Percentiles rank a stretch among this genome's conserved stretches.
Evolutionary conservation across 30 jellyfish, hydroid and myxozoan genomes (phyloP).

Genomic region (Aurelia aurita): DNA sequence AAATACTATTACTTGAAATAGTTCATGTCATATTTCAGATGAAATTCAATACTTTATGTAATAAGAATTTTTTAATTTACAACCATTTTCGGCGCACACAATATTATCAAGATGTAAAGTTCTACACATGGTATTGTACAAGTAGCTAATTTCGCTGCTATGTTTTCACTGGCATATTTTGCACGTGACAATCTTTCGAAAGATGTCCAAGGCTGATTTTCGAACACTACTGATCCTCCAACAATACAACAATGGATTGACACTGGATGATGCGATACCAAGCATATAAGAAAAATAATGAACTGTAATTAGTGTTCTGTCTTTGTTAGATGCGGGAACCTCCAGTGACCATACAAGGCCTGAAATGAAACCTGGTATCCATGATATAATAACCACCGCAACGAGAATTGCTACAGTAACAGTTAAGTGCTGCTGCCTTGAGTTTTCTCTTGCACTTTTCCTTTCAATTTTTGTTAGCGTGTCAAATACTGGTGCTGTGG

Average conservation of each 20-base stretch:
- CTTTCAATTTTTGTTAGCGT: no score
- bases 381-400: background rate
- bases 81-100: no score
- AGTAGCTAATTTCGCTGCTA: no score
- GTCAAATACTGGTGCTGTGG: background rate
- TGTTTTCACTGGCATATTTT: no score
- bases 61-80: no score
- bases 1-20: no score
- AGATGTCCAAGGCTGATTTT: background rate
- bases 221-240: background rate
- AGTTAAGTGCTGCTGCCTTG: background rate
- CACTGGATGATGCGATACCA: background rate
- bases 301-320: background rate
- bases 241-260: slow-evolving; percentile 3
- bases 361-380: background rate
- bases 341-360: background rate
- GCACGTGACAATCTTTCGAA: background rate
- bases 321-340: background rate
- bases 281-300: background rate
- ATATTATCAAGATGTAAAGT: no score
- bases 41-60: no score
- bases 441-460: no score
- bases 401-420: background rate
- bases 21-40: no score
- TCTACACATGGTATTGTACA: no score